phyloP scores from a whole-genome alignment of 2,113 vertebrate genomes.

The Acanthochromis polyacanthus region DNA sequence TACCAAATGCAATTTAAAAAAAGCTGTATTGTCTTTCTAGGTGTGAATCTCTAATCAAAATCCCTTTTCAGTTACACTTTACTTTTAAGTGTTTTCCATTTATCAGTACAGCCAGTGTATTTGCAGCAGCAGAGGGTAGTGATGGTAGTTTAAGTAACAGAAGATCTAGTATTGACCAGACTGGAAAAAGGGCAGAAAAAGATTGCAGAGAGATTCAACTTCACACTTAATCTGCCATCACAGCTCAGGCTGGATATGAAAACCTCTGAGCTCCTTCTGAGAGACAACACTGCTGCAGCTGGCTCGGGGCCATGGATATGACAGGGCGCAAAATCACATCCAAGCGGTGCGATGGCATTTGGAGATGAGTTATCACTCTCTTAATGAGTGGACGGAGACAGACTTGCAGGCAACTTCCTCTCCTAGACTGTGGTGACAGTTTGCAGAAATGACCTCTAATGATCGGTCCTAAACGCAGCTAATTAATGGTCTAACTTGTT shows the following conservation, averaged over 20 bases:
- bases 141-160: rapidly evolving
- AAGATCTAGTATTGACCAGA: neutral
- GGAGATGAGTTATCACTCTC: constrained; percentile 65
- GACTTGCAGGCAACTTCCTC: constrained; percentile 69
- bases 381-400: constrained; percentile 70
- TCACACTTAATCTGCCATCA: constrained; percentile 21
- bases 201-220: neutral
- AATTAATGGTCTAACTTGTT: constrained; percentile 73
- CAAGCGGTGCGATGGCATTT: constrained; percentile 23
- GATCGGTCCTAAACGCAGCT: constrained; percentile 47
- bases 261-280: neutral
- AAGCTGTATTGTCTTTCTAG: too few relatives aligned
- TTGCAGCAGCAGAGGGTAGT: neutral
- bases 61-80: too few relatives aligned
- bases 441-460: constrained; percentile 60
- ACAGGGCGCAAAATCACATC: constrained; percentile 39
- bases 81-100: neutral
- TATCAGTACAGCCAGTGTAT: too few relatives aligned
- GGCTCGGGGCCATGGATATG: constrained; percentile 23
- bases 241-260: constrained; percentile 4
- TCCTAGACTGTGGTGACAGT: constrained; percentile 42
- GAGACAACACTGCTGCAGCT: neutral
- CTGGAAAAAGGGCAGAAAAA: neutral
- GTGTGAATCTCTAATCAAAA: too few relatives aligned
- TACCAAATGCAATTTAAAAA: too few relatives aligned